These are phyloP conservation scores for Laothoe populi DNA, from an alignment of 2,888 invertebrate species.

Conservation along the genomic window DNA sequence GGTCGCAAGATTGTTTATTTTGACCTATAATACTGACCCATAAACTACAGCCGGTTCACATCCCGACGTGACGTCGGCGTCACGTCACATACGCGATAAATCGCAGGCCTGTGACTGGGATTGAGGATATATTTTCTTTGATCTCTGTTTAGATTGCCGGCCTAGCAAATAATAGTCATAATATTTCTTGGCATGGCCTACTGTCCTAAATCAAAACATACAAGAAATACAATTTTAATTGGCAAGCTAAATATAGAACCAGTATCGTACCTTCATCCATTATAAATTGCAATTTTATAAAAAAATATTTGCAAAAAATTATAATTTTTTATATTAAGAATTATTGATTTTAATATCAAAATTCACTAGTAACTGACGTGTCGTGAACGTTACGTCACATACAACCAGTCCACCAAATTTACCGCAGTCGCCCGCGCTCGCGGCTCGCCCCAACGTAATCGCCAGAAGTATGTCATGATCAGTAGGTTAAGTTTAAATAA, in stretches of 20 bases:
- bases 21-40: conserved; percentile 31
- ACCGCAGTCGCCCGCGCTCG: conserved; percentile 53
- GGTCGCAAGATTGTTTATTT: conserved; percentile 25
- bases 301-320: too few species aligned
- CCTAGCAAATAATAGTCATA: background rate
- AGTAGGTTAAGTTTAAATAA: conserved; percentile 84
- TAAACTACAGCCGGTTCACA: conserved; percentile 26
- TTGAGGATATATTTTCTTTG: background rate
- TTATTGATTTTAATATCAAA: background rate
- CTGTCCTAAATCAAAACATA: too few species aligned
- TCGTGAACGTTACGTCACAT: conserved; percentile 23
- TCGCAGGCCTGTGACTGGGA: conserved; percentile 5
- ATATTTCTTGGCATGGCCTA: too few species aligned
- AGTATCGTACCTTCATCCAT: too few species aligned
- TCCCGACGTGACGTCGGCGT: conserved; percentile 20
- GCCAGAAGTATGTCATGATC: conserved; percentile 82
- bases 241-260: too few species aligned
- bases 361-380: conserved; percentile 11
- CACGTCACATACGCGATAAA: conserved; percentile 3
- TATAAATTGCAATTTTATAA: too few species aligned
- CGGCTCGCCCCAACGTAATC: conserved; percentile 64
- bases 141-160: background rate
- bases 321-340: too few species aligned
- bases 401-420: conserved; percentile 20
- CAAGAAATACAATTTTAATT: too few species aligned